Conservation (phyloP, 2,888 invertebrate species). For the Polydrusus cervinus region DNA sequence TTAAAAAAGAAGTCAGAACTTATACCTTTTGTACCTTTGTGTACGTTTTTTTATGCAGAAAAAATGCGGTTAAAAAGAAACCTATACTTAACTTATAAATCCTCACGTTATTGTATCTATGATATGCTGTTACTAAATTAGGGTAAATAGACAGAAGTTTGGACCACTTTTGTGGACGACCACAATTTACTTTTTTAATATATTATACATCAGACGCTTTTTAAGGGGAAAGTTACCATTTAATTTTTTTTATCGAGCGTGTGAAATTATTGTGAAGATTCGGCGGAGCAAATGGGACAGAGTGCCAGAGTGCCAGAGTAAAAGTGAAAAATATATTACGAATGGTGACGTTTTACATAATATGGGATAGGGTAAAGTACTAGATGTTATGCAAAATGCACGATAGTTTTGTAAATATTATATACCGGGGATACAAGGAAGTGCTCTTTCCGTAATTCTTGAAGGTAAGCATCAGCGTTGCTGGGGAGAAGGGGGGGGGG, state of each 20-base stretch:
- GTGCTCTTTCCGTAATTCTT: too few relatives aligned
- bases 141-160: constrained; percentile 43
- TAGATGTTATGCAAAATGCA: too few relatives aligned
- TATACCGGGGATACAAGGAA: too few relatives aligned
- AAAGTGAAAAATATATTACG: too few relatives aligned
- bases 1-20: constrained; percentile 43
- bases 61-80: constrained; percentile 36
- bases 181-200: not conserved
- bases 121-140: constrained; percentile 47
- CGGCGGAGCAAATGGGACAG: too few relatives aligned
- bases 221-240: constrained; percentile 2
- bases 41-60: constrained; percentile 27
- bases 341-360: too few relatives aligned
- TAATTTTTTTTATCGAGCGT: constrained; percentile 30
- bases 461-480: too few relatives aligned
- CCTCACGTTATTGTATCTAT: constrained; percentile 39
- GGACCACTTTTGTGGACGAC: constrained; percentile 35
- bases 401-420: too few relatives aligned
- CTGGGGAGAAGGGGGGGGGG: too few relatives aligned
- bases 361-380: too few relatives aligned
- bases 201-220: constrained; percentile 11
- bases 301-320: too few relatives aligned
- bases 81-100: constrained; percentile 50
- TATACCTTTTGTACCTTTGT: constrained; percentile 34
- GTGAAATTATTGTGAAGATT: constrained; percentile 52